Base-by-base conservation (phyloP, 2,888 invertebrate genomes). In the Drosophila lutescens region DNA sequence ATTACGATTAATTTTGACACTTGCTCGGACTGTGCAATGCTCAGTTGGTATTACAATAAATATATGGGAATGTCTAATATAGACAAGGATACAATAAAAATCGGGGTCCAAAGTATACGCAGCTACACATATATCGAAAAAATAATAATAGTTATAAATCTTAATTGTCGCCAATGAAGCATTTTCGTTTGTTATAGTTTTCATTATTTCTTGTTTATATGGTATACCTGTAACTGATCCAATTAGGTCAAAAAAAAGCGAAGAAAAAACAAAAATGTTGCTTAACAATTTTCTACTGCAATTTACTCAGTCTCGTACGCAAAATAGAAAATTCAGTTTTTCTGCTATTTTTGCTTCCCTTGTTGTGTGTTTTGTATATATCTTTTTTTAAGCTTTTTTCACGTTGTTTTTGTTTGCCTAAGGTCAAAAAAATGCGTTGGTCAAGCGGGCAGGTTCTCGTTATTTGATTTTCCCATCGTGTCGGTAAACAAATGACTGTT, bases 61-160 rank as follows among this genome's bases (percentile, higher is more conserved):
- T 72, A 77, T 73, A 84, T 51, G 58, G 58, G 57, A 62, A 63
- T 86, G 87, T 88, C 88, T 88, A 88, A 88, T 88, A 88, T 88
- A 88, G 88, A 88, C 88, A 88, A 88, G 79, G 79, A 80, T 81
- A 76, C 73, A 74, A 78, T 71, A 71, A 71, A 71, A 69, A 75
- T 68, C 67, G 63, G 77, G 76, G 77, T 86, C 80, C 76, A 80
- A 79, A 80, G 74, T 76, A 73, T 85, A 61, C 43, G n/a, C 68
- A 78, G 65, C 57, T 69, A 73, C 62, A 60, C 63, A 56, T 79
- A 74, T 71, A 71, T 60, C 26, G 60, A 76, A 62, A 75, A 79
- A 68, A 72, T 51, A 63, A 61, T 56, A 70, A 49, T 30, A 30
- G 30, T 57, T 62, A 59, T 71, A 41, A 73, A 77, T 62, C 51